Evolutionary conservation across 1,140 invertebrate genomes (phyloP), one percentile per base, ranked within the genome.

Genomic region (Ostrea denselamellosa): DNA sequence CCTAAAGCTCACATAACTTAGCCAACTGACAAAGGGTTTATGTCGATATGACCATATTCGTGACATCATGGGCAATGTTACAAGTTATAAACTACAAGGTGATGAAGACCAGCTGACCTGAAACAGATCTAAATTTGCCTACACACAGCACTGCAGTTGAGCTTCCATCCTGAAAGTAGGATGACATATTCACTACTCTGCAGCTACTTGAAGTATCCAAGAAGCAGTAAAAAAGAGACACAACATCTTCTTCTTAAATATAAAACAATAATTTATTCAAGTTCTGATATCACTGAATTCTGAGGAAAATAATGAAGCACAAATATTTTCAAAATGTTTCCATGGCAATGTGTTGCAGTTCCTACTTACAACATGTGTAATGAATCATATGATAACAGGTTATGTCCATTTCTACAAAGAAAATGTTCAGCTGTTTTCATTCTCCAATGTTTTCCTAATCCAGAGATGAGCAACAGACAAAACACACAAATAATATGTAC

Each of bases 181-280:
- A n/a, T n/a, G n/a, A n/a, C n/a, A n/a, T n/a, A n/a, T n/a, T n/a
- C n/a, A n/a, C n/a, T n/a, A n/a, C n/a, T n/a, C n/a, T n/a, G n/a
- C n/a, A 44, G 34, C 34, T 44, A 44, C 34, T 44, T 44, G 34
- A 1, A 44, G 34, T 44, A 44, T 44, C 34, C 34, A 1, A 62
- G 56, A 17, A 62, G 56, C 56, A 19, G n/a, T 19, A 17, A n/a
- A n/a, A 17, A 62, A 62, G 17, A 62, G n/a, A 62, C 17, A 19
- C 56, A 62, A 8, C 17, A 62, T 62, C 19, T 14, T 62, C 7
- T 17, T 62, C 56, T 19, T n/a, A 62, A 62, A 62, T 62, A 62
- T 62, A 62, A 62, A 62, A 62, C 56, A 62, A 62, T 62, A 62
- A 62, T 62, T 62, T 62, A 62, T 62, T 62, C 56, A 62, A 19